Percentiles rank a stretch among this genome's conserved stretches.
Evolutionary conservation across 2,797 vertebrate genomes (phyloP).

Genomic region (Apogon hyalosoma): DNA sequence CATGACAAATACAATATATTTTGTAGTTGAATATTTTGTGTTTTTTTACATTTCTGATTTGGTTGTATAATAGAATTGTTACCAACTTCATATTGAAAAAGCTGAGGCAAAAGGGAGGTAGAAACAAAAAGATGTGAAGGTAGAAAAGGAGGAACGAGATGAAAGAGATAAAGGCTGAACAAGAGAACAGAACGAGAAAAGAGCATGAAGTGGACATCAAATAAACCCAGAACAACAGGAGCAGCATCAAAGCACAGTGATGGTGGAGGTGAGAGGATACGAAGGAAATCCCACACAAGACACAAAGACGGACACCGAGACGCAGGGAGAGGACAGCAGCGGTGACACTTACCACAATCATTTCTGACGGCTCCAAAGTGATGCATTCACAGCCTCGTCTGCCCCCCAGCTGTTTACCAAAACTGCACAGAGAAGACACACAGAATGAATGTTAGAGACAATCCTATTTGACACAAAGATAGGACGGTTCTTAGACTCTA

Average conservation of each 20-base stretch:
- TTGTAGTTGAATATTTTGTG: too few species aligned
- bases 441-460: constrained; percentile 25
- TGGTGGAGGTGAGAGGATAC: constrained; percentile 23
- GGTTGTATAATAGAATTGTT: too few species aligned
- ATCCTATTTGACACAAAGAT: constrained; percentile 10
- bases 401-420: constrained; percentile 96
- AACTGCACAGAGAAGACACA: constrained; percentile 82
- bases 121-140: too few species aligned
- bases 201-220: constrained; percentile 47
- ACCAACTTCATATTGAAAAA: too few species aligned
- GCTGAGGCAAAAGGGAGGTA: too few species aligned
- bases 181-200: constrained; percentile 7
- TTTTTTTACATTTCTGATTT: too few species aligned
- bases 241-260: constrained; percentile 53
- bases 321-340: background rate
- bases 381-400: constrained; percentile 96
- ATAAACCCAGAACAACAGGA: constrained; percentile 34
- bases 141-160: constrained; percentile 8
- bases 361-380: constrained; percentile 97
- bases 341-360: constrained; percentile 93
- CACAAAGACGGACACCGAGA: constrained; percentile 21
- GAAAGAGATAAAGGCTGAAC: constrained; percentile 32
- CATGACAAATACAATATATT: too few species aligned
- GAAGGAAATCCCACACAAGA: constrained; percentile 10
- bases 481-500: constrained; percentile 1